Conservation (phyloP, 2,113 vertebrate genomes). For the Otus sunia region DNA sequence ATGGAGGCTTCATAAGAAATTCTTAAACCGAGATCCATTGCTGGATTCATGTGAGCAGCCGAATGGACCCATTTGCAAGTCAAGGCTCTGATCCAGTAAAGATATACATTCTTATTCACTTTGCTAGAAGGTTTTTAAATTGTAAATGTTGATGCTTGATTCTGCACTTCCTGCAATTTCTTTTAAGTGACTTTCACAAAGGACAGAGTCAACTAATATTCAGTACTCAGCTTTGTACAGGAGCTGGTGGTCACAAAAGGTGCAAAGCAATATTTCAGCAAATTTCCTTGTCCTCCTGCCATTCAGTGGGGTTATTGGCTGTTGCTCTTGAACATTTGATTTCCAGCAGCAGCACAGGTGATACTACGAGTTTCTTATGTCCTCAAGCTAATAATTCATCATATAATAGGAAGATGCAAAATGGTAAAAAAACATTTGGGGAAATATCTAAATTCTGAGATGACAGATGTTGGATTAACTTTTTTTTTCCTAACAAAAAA, state of each 20-base stretch:
- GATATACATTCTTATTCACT: not conserved
- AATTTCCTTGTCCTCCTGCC: not conserved
- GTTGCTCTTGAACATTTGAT: not conserved
- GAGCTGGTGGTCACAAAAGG: not conserved
- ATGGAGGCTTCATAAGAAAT: constrained; percentile 2
- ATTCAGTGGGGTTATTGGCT: not conserved
- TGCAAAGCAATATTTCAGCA: constrained; percentile 3
- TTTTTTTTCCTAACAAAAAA: not conserved
- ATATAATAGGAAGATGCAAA: not conserved
- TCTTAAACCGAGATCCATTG: not conserved
- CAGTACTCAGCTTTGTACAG: not conserved
- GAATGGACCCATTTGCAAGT: not conserved
- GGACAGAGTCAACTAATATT: not conserved
- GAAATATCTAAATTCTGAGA: not conserved
- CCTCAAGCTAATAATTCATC: not conserved
- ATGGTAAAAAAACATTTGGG: not conserved
- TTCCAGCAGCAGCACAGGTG: not conserved
- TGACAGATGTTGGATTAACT: not conserved
- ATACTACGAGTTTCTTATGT: not conserved
- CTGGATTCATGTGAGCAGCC: not conserved
- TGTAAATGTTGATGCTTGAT: not conserved
- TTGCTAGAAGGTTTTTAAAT: not conserved
- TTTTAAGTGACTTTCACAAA: constrained; percentile 21
- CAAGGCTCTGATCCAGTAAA: not conserved
- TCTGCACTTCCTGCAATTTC: not conserved